phyloP scores from a whole-genome alignment of 2,888 invertebrate species.

The Ramazzottius varieornatus region DNA sequence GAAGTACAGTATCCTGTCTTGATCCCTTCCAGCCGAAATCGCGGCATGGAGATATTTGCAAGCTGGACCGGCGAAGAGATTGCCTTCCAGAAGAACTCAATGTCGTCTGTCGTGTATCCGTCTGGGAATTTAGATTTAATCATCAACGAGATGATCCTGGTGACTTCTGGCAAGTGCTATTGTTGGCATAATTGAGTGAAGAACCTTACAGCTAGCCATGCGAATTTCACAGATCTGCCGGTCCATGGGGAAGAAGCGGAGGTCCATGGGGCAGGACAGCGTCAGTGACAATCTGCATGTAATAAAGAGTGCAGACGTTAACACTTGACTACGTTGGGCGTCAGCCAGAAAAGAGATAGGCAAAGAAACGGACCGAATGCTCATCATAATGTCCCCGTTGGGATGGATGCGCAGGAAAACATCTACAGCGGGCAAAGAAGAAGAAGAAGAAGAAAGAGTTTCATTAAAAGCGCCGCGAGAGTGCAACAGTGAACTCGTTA shows the following conservation, averaged over 20 bases:
- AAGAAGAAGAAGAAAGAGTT: not conserved
- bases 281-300: constrained; percentile 57
- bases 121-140: constrained; percentile 33
- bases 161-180: no score
- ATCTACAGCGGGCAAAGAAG: not conserved
- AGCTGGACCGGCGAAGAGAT: constrained; percentile 61
- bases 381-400: constrained; percentile 3
- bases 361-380: constrained; percentile 1
- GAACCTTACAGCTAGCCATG: constrained; percentile 81
- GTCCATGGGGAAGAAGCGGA: constrained; percentile 83
- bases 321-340: not conserved
- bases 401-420: not conserved
- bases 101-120: constrained; percentile 86
- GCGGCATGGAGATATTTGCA: constrained; percentile 46
- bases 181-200: no score
- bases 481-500: no score
- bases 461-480: not conserved
- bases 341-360: not conserved
- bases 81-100: constrained; percentile 85
- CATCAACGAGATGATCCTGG: not conserved
- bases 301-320: not conserved
- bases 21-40: constrained; percentile 78
- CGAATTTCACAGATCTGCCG: constrained; percentile 74
- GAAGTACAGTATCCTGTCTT: constrained; percentile 84
- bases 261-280: constrained; percentile 84